Evolutionary conservation across 2,113 vertebrate species (phyloP).

Genomic region (Clupea harengus): DNA sequence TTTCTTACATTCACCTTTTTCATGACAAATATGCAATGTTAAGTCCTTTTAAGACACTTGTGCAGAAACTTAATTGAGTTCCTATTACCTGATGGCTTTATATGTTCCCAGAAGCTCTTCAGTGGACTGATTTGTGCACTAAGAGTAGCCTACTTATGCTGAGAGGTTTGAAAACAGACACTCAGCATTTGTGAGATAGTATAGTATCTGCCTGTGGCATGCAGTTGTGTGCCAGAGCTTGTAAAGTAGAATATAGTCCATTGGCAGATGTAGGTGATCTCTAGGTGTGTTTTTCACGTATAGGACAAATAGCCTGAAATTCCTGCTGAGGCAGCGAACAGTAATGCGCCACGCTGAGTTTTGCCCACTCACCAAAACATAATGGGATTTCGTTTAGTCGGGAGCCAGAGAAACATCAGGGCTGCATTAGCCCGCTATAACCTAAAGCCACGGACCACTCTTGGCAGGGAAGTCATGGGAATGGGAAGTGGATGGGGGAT

Average conservation of each 20-base stretch:
- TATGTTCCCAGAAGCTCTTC: background rate
- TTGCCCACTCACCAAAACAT: conserved; percentile 60
- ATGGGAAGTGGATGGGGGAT: conserved; percentile 15
- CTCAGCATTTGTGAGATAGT: background rate
- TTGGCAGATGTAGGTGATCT: conserved; percentile 30
- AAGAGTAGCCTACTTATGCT: background rate
- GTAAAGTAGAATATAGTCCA: background rate
- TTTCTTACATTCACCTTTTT: too few species aligned
- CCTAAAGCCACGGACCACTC: conserved; percentile 49
- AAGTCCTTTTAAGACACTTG: too few species aligned
- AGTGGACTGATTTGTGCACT: background rate
- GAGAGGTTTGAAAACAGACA: background rate
- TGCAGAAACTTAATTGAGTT: too few species aligned
- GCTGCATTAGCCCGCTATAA: conserved; percentile 61
- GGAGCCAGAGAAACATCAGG: conserved; percentile 66
- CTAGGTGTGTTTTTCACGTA: conserved; percentile 39
- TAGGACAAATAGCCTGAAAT: background rate
- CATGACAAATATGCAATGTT: too few species aligned
- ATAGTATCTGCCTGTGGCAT: background rate
- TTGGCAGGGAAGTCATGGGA: conserved; percentile 34
- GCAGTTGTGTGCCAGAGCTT: background rate
- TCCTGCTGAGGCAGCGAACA: conserved; percentile 61
- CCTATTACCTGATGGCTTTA: background rate
- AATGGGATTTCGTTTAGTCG: conserved; percentile 62
- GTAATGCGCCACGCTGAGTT: conserved; percentile 48